Base-by-base conservation (phyloP, 2,888 invertebrate genomes). In the Melinopterus prodromus region DNA sequence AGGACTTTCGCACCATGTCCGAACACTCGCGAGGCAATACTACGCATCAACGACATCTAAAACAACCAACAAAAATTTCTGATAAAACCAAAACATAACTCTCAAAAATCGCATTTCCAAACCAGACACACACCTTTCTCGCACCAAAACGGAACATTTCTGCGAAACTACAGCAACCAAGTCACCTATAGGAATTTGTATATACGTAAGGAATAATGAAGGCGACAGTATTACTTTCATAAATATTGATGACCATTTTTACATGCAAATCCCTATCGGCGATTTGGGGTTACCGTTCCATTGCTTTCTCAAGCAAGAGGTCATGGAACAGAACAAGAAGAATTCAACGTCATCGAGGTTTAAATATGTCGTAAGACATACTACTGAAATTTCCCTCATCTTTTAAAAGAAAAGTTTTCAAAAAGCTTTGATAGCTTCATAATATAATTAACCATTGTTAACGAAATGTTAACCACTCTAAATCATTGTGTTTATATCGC, bases 11-110 rank as follows among this genome's bases (percentile, higher is more conserved):
- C 74, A 4, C 80, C 71, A 76, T 82, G 80, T 72, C 79, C 79
- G 75, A 84, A 81, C 35, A 84, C 76, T 16, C 80, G 80, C 78
- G 79, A 71, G 26, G 77, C 76, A 36, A 82, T 78, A n/a, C 77
- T 79, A 79, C 83, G 79, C 26, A 83, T 76, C 35, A 84, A 37
- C 26, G 84, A 82, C 85, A 85, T 85, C 84, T 85, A 81, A 77
- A 84, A 84, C n/a, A 80, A 81, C 79, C 36, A 70, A 16, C 53
- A 76, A 74, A 78, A 36, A 14, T 76, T 76, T 78, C 26, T 6
- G n/a, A 70, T 76, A n/a, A 70, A 75, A 37, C 36, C 69, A 79
- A 12, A 0, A 37, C 7, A 16, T 16, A 72, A 70, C 70, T 78
- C 14, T n/a, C 53, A 53, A 12, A 7, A 53, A 53, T 53, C 12